phyloP scores from a whole-genome alignment of 2,888 invertebrate genomes.

The Antitype chi region DNA sequence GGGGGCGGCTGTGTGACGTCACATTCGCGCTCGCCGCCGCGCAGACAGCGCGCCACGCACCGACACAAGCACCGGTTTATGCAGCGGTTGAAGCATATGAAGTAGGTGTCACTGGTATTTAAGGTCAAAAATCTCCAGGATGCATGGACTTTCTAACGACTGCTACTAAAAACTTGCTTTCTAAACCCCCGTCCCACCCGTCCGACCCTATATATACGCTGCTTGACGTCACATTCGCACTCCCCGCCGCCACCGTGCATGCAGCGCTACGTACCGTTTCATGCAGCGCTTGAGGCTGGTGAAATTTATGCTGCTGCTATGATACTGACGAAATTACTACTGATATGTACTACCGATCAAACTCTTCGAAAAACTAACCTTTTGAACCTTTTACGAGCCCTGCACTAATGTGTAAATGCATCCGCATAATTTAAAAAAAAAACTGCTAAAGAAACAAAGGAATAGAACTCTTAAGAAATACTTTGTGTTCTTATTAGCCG shows the following conservation, averaged over 20 bases:
- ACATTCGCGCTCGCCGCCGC: conserved; percentile 92
- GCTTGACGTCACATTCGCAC: conserved; percentile 91
- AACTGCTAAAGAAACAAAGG: background rate
- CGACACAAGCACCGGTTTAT: conserved; percentile 98
- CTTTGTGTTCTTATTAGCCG: background rate
- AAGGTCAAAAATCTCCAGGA: background rate
- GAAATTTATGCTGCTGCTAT: too few relatives aligned
- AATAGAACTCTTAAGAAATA: background rate
- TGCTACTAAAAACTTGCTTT: background rate
- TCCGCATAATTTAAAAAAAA: background rate
- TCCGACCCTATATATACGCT: conserved; percentile 62
- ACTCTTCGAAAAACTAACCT: background rate
- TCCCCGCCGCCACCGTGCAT: conserved; percentile 92
- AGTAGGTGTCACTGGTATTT: conserved; percentile 89
- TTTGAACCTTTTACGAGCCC: background rate
- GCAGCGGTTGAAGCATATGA: conserved; percentile 99
- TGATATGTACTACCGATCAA: background rate
- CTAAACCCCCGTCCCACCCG: background rate
- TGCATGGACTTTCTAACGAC: background rate
- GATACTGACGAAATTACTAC: conserved; percentile 80
- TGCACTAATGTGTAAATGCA: background rate
- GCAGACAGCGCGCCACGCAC: conserved; percentile 95
- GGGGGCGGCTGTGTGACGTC: conserved; percentile 89
- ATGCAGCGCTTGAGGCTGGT: conserved; percentile 97
- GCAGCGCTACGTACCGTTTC: conserved; percentile 97